Evolutionary conservation across 2,113 vertebrate species (phyloP).

Genomic region (Melanotaenia duboulayi): DNA sequence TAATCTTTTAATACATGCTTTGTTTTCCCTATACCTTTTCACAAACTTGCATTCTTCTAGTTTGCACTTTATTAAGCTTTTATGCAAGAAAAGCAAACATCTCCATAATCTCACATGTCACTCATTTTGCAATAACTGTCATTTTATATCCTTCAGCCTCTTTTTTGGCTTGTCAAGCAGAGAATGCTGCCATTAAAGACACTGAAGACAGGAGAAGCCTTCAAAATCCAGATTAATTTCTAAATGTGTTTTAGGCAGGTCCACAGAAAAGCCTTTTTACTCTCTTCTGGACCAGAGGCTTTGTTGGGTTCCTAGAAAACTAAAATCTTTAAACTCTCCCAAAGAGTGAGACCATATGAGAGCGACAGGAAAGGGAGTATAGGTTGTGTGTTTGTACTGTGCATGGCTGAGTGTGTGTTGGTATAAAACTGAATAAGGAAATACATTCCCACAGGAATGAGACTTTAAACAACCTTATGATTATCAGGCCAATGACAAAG

Average conservation of each 20-base stretch:
- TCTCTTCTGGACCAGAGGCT: slow-evolving; percentile 37
- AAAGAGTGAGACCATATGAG: slow-evolving; percentile 72
- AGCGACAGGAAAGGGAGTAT: slow-evolving; percentile 41
- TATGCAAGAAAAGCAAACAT: slow-evolving; percentile 44
- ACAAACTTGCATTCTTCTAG: slow-evolving; percentile 7
- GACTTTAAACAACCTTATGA: slow-evolving; percentile 43
- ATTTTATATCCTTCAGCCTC: slow-evolving; percentile 31
- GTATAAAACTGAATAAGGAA: slow-evolving; percentile 49
- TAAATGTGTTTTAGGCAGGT: slow-evolving; percentile 39
- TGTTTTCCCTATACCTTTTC: slow-evolving; percentile 19
- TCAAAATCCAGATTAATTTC: slow-evolving; percentile 36
- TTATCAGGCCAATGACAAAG: slow-evolving; percentile 54
- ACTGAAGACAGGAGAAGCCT: slow-evolving; percentile 9
- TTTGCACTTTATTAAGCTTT: slow-evolving; percentile 22
- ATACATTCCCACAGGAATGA: slow-evolving; percentile 65
- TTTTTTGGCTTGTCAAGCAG: slow-evolving; percentile 19
- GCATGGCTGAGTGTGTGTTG: slow-evolving; percentile 35
- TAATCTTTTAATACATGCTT: slow-evolving; percentile 29
- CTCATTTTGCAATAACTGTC: slow-evolving; percentile 36
- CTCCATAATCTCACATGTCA: slow-evolving; percentile 37
- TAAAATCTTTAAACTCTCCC: slow-evolving; percentile 62
- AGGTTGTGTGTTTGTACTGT: slow-evolving; percentile 39
- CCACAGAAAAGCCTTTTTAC: slow-evolving; percentile 21
- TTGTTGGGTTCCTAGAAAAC: slow-evolving; percentile 56
- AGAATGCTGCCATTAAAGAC: slow-evolving; percentile 19